Evolutionary conservation across 92 coral and sea anemone genomes (phyloP), one percentile per base, ranked within the genome.

Genomic region (Umimayanthus kanabou): DNA sequence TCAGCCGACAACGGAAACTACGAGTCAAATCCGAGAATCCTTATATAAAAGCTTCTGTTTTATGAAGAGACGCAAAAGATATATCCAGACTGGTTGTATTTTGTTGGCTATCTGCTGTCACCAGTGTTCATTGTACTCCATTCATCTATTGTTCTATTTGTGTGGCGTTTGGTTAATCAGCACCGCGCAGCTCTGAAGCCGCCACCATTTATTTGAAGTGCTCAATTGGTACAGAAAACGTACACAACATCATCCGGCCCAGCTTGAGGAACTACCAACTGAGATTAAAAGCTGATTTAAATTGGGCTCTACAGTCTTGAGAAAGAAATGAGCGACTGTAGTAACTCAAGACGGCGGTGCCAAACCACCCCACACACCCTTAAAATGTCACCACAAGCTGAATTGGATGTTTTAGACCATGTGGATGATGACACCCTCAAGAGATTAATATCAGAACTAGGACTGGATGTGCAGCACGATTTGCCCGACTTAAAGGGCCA

Each of bases 401-500:
- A 83, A 14, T 20, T 83, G 22, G 87, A 83, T 18, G 82, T 91
- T 23, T 29, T 91, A 15, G 94, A 92, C 73, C 90, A 64, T 29
- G 85, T 92, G 55, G 94, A 92, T 57, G 94, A 92, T 37, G 94
- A 92, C 13, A 86, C 86, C 6, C 81, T 92, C 23, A 89, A 81
- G 80, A 85, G 80, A 81, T 81, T 92, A 29, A 92, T 92, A 69
- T 76, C 57, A 37, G 94, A 89, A 73, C 80, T 92, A 49, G 94
- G 92, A 66, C 90, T 92, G 39, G 94, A 92, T 71, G 45, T 92
- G 23, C 91, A 92, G 53, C 94, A 86, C 33, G 94, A 92, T 47
- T 81, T 92, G 49, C 94, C 94, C n/a, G 94, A 92, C 70, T 42
- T 92, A 25, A 92, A 92, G 67, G 94, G 91, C 28, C 89, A 88